Percentiles rank a stretch among this genome's conserved stretches.
These are phyloP conservation scores for Darevskia nairensis DNA, from an alignment of 2,797 vertebrate species.

Conservation along the genomic window DNA sequence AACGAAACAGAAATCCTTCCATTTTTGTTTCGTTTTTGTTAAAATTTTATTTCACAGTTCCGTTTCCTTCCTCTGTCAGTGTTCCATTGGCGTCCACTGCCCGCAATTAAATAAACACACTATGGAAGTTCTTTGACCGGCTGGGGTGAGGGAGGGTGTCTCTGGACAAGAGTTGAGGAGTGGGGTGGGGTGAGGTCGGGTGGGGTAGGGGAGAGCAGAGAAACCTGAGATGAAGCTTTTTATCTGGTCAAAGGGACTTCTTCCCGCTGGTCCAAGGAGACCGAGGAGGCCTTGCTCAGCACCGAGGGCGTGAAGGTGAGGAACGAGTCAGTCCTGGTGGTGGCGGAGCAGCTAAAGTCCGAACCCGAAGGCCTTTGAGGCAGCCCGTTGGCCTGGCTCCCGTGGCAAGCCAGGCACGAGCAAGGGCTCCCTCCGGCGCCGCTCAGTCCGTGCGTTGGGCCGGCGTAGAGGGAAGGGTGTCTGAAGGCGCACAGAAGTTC, in stretches of 20 bases:
- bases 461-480: constrained; percentile 92
- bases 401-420: constrained; percentile 94
- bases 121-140: constrained; percentile 41
- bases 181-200: neutral
- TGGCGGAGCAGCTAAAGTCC: constrained; percentile 94
- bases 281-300: constrained; percentile 93
- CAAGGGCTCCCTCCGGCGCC: constrained; percentile 86
- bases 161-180: neutral
- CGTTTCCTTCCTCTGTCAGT: neutral
- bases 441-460: constrained; percentile 89
- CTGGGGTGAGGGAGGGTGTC: neutral
- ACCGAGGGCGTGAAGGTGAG: constrained; percentile 96
- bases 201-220: neutral
- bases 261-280: constrained; percentile 95
- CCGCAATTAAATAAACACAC: constrained; percentile 59
- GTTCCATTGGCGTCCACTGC: constrained; percentile 20
- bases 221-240: constrained; percentile 66
- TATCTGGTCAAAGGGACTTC: constrained; percentile 98
- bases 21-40: neutral
- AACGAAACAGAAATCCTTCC: constrained; percentile 42
- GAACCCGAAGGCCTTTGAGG: constrained; percentile 86
- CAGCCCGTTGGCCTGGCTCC: constrained; percentile 87
- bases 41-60: constrained; percentile 37
- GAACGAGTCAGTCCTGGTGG: constrained; percentile 95
- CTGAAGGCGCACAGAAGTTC: constrained; percentile 98